Conservation (phyloP, 2,888 invertebrate species). For the Drosophila mercatorum region DNA sequence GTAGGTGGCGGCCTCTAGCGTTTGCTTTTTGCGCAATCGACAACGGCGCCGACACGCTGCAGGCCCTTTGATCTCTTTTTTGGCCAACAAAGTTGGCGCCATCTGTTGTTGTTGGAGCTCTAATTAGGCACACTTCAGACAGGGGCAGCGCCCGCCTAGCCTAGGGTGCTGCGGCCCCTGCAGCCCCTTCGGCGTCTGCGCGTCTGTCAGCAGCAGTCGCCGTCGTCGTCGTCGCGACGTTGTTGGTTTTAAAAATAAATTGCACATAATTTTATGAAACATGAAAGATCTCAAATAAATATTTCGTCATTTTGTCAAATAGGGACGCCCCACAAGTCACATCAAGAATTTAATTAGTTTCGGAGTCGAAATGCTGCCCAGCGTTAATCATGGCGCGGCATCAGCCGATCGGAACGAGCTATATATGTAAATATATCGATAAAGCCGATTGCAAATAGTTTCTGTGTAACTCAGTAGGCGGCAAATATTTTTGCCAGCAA, state of each 20-base stretch:
- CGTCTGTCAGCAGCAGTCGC: conserved; percentile 52
- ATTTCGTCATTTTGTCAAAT: conserved; percentile 72
- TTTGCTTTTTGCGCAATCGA: conserved; percentile 53
- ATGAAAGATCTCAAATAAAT: conserved; percentile 81
- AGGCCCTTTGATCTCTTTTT: conserved; percentile 62
- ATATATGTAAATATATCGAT: conserved; percentile 14
- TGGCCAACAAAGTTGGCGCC: conserved; percentile 70
- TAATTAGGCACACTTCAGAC: conserved; percentile 73
- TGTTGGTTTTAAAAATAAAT: conserved; percentile 72
- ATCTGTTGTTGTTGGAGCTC: conserved; percentile 49
- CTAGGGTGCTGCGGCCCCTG: conserved; percentile 10
- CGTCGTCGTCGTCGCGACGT: conserved; percentile 45
- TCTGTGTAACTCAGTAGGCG: conserved; percentile 27
- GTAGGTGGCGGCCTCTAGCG: conserved; percentile 53
- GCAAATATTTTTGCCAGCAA: conserved; percentile 28
- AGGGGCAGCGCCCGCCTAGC: conserved; percentile 10
- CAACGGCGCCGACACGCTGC: conserved; percentile 31
- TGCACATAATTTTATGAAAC: conserved; percentile 78
- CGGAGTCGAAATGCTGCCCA: conserved; percentile 7
- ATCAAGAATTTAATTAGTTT: conserved; percentile 42
- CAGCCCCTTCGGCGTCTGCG: conserved; percentile 12
- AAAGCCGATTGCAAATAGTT: conserved; percentile 1
- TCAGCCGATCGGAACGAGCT: conserved; percentile 15
- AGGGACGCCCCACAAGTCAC: not conserved
- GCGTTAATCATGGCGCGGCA: conserved; percentile 22